These are phyloP conservation scores for Petrocephalus zakoni DNA, from an alignment of 2,113 vertebrate genomes.

Conservation along the genomic window DNA sequence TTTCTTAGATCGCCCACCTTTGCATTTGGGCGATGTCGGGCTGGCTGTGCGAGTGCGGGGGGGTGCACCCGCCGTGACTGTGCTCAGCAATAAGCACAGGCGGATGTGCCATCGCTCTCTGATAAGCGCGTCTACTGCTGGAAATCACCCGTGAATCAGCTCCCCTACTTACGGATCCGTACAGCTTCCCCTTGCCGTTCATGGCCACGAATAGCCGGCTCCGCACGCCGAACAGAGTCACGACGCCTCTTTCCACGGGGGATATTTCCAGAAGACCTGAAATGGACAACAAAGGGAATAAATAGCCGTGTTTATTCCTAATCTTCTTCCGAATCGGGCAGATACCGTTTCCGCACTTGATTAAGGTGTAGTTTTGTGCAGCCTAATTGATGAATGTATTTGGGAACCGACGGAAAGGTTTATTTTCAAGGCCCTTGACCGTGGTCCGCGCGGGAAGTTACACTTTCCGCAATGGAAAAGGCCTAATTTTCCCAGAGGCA, in stretches of 20 bases:
- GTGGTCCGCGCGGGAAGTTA: slow-evolving; percentile 19
- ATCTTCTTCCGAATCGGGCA: background rate
- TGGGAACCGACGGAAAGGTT: slow-evolving; percentile 20
- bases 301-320: slow-evolving; percentile 20
- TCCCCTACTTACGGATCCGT: slow-evolving; percentile 83
- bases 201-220: slow-evolving; percentile 89
- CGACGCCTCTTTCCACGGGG: slow-evolving; percentile 86
- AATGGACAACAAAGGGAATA: slow-evolving; percentile 37
- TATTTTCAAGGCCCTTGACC: slow-evolving; percentile 15
- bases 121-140: slow-evolving; percentile 37
- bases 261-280: slow-evolving; percentile 91
- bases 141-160: slow-evolving; percentile 35
- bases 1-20: slow-evolving; percentile 20
- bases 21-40: slow-evolving; percentile 30
- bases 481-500: background rate
- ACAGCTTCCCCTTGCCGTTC: slow-evolving; percentile 85
- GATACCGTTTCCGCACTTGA: slow-evolving; percentile 13
- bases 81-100: slow-evolving; percentile 32
- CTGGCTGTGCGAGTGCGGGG: slow-evolving; percentile 34
- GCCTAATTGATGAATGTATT: slow-evolving; percentile 16
- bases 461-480: slow-evolving; percentile 19
- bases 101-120: slow-evolving; percentile 31
- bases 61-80: slow-evolving; percentile 37
- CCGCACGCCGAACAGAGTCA: slow-evolving; percentile 82
- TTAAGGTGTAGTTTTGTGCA: background rate